Conservation (phyloP, 2,113 vertebrate species). For the Accipiter virgatus region DNA sequence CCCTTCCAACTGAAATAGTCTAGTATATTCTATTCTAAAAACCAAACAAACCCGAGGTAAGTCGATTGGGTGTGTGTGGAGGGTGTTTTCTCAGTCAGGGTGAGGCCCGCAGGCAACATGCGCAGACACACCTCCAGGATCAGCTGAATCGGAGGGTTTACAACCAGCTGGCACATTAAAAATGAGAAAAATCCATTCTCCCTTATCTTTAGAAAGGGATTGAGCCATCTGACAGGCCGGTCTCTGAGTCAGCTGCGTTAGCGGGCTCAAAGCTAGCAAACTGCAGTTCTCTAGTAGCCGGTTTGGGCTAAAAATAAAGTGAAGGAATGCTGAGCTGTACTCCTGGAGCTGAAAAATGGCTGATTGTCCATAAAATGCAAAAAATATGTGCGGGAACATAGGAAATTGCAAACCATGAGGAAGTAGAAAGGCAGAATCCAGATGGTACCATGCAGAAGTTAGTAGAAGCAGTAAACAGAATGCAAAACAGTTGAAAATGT, state of each 20-base stretch:
- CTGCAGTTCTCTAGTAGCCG: background rate
- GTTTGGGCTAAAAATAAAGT: background rate
- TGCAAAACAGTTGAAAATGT: background rate
- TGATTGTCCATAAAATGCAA: slow-evolving; percentile 4
- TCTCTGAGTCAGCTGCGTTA: background rate
- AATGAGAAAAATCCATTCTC: background rate
- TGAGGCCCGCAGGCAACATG: fast-evolving
- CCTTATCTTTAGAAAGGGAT: background rate
- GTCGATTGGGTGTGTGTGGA: background rate
- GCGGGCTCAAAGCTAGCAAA: background rate
- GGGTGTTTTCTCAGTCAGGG: background rate
- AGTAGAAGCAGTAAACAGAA: background rate
- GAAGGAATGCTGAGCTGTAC: background rate
- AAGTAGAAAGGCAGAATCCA: background rate
- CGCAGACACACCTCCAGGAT: background rate
- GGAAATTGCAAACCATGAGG: slow-evolving; percentile 4
- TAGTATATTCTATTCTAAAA: background rate
- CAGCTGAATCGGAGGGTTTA: background rate
- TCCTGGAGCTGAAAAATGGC: background rate
- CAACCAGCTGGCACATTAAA: background rate
- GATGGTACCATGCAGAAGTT: background rate
- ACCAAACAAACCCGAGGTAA: background rate
- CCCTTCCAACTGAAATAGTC: background rate
- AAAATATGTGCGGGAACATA: background rate
- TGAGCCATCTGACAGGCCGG: background rate